Evolutionary conservation across 1,140 invertebrate genomes (phyloP).

Genomic region (Brachionus manjavacas): DNA sequence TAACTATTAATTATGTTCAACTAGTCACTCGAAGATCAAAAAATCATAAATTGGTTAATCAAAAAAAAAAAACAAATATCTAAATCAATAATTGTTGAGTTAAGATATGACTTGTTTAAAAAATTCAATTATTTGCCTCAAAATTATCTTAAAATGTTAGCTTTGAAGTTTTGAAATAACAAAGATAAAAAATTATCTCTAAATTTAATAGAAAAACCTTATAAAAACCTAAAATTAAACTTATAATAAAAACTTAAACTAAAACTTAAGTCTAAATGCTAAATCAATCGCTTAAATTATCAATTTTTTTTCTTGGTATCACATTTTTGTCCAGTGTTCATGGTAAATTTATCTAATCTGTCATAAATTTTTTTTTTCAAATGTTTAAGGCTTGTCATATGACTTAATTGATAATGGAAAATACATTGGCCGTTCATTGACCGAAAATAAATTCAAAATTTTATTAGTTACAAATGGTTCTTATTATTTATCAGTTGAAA

Average conservation of each 20-base stretch:
- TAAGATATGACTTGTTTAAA: neutral
- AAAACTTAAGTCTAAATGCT: neutral
- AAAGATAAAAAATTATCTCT: neutral
- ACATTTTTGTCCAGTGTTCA: neutral
- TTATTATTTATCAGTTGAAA: conserved; percentile 4
- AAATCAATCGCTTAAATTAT: neutral
- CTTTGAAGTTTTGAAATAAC: neutral
- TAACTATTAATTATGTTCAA: too few relatives aligned
- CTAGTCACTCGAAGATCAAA: too few relatives aligned
- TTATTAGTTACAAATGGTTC: conserved; percentile 19
- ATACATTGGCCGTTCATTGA: neutral
- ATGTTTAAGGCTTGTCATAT: neutral
- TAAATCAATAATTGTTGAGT: neutral
- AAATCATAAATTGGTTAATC: too few relatives aligned
- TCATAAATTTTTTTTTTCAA: neutral
- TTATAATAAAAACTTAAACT: neutral
- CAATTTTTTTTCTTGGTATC: neutral
- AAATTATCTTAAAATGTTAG: neutral
- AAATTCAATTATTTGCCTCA: neutral
- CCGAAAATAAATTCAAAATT: neutral
- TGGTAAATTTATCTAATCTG: neutral
- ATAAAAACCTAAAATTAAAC: neutral
- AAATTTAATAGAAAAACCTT: neutral
- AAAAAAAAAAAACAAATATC: too few relatives aligned
- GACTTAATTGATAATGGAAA: neutral